These are phyloP conservation scores for Temnothorax unifasciatus DNA, from an alignment of 2,888 invertebrate genomes.

Conservation along the genomic window DNA sequence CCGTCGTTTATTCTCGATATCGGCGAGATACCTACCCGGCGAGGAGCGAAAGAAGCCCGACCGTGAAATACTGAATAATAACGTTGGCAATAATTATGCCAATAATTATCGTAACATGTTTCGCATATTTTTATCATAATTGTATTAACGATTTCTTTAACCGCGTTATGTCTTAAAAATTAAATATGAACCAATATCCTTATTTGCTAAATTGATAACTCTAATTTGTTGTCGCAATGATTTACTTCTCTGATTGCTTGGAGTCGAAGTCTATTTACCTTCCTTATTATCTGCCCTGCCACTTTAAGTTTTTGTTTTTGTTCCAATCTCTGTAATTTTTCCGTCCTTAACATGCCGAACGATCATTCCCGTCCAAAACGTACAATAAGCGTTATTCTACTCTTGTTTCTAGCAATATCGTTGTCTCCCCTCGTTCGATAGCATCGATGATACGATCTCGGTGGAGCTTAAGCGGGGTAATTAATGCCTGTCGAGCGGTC, in stretches of 20 bases:
- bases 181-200: too few species aligned
- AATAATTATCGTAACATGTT: not conserved
- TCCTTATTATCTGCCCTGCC: not conserved
- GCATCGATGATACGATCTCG: conserved; percentile 64
- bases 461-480: conserved; percentile 57
- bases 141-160: not conserved
- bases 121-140: not conserved
- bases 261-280: not conserved
- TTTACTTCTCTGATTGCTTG: not conserved
- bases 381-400: not conserved
- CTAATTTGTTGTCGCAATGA: not conserved
- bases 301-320: not conserved
- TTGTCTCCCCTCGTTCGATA: conserved; percentile 53
- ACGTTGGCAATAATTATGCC: too few species aligned
- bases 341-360: not conserved
- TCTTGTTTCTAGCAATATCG: conserved; percentile 39
- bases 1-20: not conserved
- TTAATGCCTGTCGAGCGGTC: conserved; percentile 61
- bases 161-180: not conserved
- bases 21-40: not conserved
- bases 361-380: not conserved
- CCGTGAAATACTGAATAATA: not conserved
- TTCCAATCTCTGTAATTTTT: not conserved
- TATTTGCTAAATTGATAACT: not conserved
- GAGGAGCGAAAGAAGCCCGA: not conserved